A percentile compares a stretch with the other conserved stretches of the same genome.
These are phyloP conservation scores for Acyrthosiphon pisum DNA, from an alignment of 1,140 invertebrate species.

Conservation along the genomic window DNA sequence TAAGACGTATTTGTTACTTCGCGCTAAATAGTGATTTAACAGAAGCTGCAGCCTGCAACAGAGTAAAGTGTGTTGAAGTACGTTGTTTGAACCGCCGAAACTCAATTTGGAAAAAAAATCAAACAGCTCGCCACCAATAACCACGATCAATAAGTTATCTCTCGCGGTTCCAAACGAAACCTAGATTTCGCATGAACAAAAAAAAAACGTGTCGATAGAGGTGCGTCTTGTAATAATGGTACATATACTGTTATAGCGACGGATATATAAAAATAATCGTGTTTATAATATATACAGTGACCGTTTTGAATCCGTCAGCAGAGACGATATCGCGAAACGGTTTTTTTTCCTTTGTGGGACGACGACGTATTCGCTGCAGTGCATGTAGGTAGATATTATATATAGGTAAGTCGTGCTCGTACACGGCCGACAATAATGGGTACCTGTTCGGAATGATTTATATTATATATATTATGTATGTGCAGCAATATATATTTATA, in stretches of 20 bases:
- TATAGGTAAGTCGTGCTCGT: not conserved
- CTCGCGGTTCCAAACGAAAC: too few relatives aligned
- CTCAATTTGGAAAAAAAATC: not conserved
- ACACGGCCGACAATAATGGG: conserved; percentile 2
- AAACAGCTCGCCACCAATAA: too few relatives aligned
- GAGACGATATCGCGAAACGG: not conserved
- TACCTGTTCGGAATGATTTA: conserved; percentile 37
- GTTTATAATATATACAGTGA: not conserved
- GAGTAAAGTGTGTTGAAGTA: not conserved
- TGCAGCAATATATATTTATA: not conserved
- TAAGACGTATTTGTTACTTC: not conserved
- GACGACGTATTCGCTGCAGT: not conserved
- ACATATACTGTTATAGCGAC: not conserved
- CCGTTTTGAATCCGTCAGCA: not conserved
- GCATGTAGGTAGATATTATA: not conserved
- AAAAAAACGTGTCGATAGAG: not conserved
- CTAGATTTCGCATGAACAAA: not conserved
- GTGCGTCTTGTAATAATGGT: not conserved
- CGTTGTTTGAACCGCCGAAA: not conserved
- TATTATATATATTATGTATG: not conserved
- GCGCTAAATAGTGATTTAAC: not conserved
- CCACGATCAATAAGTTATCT: not conserved
- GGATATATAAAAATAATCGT: not conserved
- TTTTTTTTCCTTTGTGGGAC: conserved; percentile 13
- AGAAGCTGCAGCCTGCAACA: not conserved